Evolutionary conservation across 2,797 vertebrate species (phyloP).

Genomic region (Melanotaenia maccullochi): DNA sequence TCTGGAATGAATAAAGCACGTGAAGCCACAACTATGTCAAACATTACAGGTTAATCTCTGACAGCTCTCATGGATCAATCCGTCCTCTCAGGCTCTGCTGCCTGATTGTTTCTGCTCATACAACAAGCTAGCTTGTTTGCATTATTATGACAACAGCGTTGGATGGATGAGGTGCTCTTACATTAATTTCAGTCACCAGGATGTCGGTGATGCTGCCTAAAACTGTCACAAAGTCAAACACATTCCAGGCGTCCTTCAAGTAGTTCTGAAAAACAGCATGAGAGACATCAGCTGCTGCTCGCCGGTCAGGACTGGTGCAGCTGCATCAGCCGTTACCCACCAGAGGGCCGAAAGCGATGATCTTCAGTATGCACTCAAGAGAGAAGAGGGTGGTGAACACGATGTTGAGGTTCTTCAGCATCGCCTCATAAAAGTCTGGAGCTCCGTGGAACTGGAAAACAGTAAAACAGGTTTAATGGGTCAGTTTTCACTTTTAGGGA

Average conservation of each 20-base stretch:
- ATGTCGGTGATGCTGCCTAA: constrained; percentile 99
- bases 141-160: constrained; percentile 4
- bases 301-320: background rate
- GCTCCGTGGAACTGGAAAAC: constrained; percentile 90
- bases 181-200: constrained; percentile 97
- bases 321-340: constrained; percentile 75
- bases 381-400: constrained; percentile 97
- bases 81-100: constrained; percentile 6
- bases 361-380: constrained; percentile 95
- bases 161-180: constrained; percentile 71
- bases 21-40: too few relatives aligned
- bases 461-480: background rate
- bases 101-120: constrained; percentile 28
- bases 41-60: too few relatives aligned
- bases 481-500: background rate
- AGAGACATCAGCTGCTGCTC: background rate
- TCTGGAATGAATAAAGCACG: constrained; percentile 11
- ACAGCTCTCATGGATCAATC: too few relatives aligned
- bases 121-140: constrained; percentile 24
- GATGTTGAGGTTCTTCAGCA: constrained; percentile 96
- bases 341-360: constrained; percentile 95
- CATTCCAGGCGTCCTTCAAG: constrained; percentile 96
- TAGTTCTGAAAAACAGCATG: constrained; percentile 87
- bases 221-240: constrained; percentile 98
- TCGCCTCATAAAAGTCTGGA: constrained; percentile 88